Evolutionary conservation across 2,888 invertebrate species (phyloP), one percentile per base, ranked within the genome.

Genomic region (Ormia ochracea): DNA sequence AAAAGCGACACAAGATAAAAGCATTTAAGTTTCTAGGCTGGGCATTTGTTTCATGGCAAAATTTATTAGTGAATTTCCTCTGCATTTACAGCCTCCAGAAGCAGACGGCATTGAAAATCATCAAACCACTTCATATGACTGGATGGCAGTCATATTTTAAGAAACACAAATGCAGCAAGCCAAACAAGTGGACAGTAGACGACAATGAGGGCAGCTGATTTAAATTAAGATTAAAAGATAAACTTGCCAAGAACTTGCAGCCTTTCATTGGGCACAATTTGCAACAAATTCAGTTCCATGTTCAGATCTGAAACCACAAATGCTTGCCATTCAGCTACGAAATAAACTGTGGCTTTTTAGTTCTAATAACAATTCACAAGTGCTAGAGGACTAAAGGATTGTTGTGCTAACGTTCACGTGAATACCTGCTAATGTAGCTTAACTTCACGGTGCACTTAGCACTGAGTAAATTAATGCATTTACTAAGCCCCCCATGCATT

Each of bases 51-150:
- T 78, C 66, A 72, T 54, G 12, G 54, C 9, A 28, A 61, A 72
- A 66, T 72, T 72, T 78, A 78, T 78, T 38, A 38, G 52, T 21
- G 23, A 54, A 3, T 78, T 63, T 72, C 45, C 72, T 66, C 12
- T 33, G 14, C 10, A n/a, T 3, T 31, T 38, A 33, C 59, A 70
- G 23, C 59, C 31, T 21, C 2, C 43, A 19, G 17, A 33, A 33
- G 54, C 19, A 10, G n/a, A 66, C n/a, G 59, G 33, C 23, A 72
- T n/a, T n/a, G n/a, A n/a, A n/a, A n/a, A n/a, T n/a, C n/a, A 31
- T 72, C 58, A 52, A 58, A 66, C 58, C 59, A 59, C 56, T 54
- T 48, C 48, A 50, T 65, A 36, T n/a, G n/a, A n/a, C 52, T 52
- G 41, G 50, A 58, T 59, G 36, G 33, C 58, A 36, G 26, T 43